Evolutionary conservation across 2,113 vertebrate genomes (phyloP).

Genomic region (Notothenia rossii): DNA sequence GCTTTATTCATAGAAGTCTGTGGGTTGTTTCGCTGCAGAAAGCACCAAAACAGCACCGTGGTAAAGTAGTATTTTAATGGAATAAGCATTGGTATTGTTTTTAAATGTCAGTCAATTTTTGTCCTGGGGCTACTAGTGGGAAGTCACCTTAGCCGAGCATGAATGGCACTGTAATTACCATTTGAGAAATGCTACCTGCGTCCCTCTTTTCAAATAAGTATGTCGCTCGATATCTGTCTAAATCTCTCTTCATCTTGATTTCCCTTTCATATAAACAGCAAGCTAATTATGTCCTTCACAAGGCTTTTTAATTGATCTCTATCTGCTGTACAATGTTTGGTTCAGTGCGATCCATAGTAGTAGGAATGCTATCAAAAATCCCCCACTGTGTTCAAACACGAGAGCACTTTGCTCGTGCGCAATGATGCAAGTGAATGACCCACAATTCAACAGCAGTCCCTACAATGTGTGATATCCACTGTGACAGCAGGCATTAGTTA

Average conservation of each 20-base stretch:
- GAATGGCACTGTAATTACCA: constrained; percentile 36
- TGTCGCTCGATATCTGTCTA: not conserved
- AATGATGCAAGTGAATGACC: not conserved
- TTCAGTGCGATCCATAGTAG: not conserved
- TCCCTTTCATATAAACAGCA: not conserved
- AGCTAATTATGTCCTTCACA: not conserved
- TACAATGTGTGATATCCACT: not conserved
- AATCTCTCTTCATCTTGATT: not conserved
- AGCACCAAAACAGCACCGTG: constrained; percentile 33
- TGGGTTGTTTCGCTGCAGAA: constrained; percentile 42
- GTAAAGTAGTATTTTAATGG: constrained; percentile 49
- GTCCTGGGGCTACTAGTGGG: constrained; percentile 25
- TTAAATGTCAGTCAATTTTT: constrained; percentile 47
- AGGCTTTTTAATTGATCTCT: constrained; percentile 10
- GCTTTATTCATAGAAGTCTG: constrained; percentile 50
- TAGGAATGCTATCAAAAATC: not conserved
- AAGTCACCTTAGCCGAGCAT: constrained; percentile 26
- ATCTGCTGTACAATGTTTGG: not conserved
- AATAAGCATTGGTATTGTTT: constrained; percentile 55
- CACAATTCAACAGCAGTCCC: constrained; percentile 12
- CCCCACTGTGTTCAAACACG: not conserved
- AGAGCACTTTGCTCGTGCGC: not conserved
- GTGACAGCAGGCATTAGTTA: not conserved
- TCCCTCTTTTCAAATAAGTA: not conserved
- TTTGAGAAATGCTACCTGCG: constrained; percentile 17